Conservation (phyloP, 2,113 vertebrate species). For the Diadophis punctatus region DNA sequence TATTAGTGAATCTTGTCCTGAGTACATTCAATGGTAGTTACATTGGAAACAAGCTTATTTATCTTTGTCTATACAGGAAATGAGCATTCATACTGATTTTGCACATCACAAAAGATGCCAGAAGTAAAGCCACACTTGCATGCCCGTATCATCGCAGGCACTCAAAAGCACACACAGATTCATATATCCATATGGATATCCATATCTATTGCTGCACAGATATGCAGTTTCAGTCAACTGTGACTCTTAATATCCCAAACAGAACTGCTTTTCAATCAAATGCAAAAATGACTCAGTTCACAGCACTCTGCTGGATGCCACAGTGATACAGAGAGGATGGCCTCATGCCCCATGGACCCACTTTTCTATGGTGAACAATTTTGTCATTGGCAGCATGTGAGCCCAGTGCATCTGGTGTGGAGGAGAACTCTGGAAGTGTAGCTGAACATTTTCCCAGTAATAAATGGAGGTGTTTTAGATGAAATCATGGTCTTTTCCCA, state of each 20-base stretch:
- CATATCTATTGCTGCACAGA: not conserved
- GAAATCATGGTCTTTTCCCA: not conserved
- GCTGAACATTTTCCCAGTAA: not conserved
- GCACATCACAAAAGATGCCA: not conserved
- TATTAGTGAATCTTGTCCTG: not conserved
- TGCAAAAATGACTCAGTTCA: not conserved
- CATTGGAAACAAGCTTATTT: not conserved
- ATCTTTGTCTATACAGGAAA: not conserved
- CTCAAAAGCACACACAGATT: not conserved
- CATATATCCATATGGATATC: not conserved
- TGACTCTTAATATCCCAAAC: not conserved
- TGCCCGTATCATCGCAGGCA: not conserved
- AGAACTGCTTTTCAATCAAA: not conserved
- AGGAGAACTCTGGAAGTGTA: not conserved
- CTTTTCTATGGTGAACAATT: not conserved
- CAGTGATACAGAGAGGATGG: not conserved
- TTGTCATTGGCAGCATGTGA: not conserved
- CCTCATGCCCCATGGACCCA: not conserved
- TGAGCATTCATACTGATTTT: not conserved
- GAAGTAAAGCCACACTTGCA: not conserved
- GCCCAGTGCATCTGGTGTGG: not conserved
- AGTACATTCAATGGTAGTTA: not conserved
- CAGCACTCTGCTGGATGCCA: not conserved
- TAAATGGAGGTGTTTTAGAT: not conserved
- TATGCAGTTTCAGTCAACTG: not conserved